These are phyloP conservation scores for Cremastinae sp. DNA, from an alignment of 2,888 invertebrate genomes.

Conservation along the genomic window DNA sequence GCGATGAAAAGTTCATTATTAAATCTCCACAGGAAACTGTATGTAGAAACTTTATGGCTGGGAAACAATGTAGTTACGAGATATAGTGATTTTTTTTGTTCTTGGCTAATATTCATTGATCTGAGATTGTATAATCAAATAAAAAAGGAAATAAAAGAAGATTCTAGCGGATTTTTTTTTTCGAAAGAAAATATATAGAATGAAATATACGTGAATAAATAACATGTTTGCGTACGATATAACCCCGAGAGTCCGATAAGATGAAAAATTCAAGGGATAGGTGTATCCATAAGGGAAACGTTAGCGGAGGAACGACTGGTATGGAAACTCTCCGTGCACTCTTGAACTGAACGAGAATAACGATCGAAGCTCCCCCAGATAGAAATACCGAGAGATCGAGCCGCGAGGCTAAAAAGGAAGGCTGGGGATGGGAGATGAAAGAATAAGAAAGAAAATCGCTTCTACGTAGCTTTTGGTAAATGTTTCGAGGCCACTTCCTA, in stretches of 20 bases:
- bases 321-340: slow-evolving; percentile 31
- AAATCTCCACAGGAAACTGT: too few relatives aligned
- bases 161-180: slow-evolving; percentile 21
- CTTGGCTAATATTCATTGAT: too few relatives aligned
- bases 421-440: slow-evolving; percentile 13
- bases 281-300: slow-evolving; percentile 41
- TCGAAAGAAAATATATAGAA: slow-evolving; percentile 2
- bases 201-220: background rate
- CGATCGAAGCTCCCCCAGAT: slow-evolving; percentile 41
- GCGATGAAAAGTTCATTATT: too few relatives aligned
- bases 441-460: slow-evolving; percentile 27
- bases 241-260: slow-evolving; percentile 48
- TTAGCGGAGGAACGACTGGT: slow-evolving; percentile 36
- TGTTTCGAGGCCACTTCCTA: slow-evolving; percentile 29
- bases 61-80: too few relatives aligned
- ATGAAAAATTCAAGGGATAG: slow-evolving; percentile 61
- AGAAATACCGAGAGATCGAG: too few relatives aligned
- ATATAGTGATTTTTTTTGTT: too few relatives aligned
- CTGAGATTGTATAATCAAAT: too few relatives aligned
- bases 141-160: too few relatives aligned
- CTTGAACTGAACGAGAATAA: slow-evolving; percentile 43
- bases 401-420: too few relatives aligned
- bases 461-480: slow-evolving; percentile 23
- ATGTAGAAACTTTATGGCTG: too few relatives aligned
- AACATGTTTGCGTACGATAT: background rate